Evolutionary conservation across 2,888 invertebrate species (phyloP).

Genomic region (Deilephila porcellus): DNA sequence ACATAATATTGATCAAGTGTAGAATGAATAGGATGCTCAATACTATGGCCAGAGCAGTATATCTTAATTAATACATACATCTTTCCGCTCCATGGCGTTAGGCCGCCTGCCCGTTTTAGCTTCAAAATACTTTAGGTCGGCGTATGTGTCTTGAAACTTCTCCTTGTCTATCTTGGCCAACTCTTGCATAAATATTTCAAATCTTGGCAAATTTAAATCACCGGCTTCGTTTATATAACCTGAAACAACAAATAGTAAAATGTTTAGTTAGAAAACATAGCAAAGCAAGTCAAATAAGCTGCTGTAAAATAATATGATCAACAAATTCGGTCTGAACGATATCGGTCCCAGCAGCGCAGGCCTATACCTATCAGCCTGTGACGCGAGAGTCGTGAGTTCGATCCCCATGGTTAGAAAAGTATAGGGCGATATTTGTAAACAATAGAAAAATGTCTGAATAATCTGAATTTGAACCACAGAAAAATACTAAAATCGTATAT

Average conservation of each 20-base stretch:
- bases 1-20: no score
- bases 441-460: no score
- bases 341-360: neutral
- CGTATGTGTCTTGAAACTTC: conserved; percentile 89
- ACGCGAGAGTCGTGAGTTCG: neutral
- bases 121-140: conserved; percentile 93
- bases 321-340: neutral
- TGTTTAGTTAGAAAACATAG: neutral
- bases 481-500: no score
- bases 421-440: no score
- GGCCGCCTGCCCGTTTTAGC: conserved; percentile 89
- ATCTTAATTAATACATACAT: conserved; percentile 50
- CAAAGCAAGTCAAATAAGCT: no score
- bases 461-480: no score
- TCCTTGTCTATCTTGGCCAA: conserved; percentile 90
- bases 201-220: conserved; percentile 90
- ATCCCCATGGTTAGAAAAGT: neutral
- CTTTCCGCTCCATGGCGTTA: conserved; percentile 73
- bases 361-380: neutral
- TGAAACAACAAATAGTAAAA: conserved; percentile 58
- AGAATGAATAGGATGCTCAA: neutral
- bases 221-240: conserved; percentile 98
- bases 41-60: neutral
- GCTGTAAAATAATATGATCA: neutral
- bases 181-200: conserved; percentile 93